A percentile compares a stretch with the other conserved stretches of the same genome.
phyloP scores from a whole-genome alignment of 2,113 vertebrate species.

The Poeciliopsis retropinna region DNA sequence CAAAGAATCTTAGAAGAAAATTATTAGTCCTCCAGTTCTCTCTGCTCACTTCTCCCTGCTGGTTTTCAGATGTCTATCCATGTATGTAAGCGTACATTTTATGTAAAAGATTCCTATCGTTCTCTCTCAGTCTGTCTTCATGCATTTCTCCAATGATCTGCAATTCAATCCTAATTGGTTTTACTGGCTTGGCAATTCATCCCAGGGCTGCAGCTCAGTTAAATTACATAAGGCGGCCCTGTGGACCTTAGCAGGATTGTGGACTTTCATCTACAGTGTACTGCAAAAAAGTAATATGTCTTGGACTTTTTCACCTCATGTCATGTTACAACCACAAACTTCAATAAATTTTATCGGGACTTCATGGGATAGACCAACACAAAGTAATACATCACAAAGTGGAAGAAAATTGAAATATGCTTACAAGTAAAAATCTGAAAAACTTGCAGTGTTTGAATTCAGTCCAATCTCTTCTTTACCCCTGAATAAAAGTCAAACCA shows the following conservation, averaged over 20 bases:
- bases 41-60: conserved; percentile 1
- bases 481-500: no score
- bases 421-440: neutral
- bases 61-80: conserved; percentile 9
- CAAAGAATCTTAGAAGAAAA: conserved; percentile 11
- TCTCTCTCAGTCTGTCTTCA: conserved; percentile 6
- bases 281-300: neutral
- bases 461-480: neutral
- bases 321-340: neutral
- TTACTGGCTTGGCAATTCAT: conserved; percentile 75
- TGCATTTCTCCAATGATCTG: conserved; percentile 38
- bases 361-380: neutral
- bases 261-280: neutral
- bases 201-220: conserved; percentile 67
- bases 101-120: conserved; percentile 31
- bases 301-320: neutral
- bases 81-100: neutral
- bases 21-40: neutral
- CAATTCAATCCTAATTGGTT: conserved; percentile 76
- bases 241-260: conserved; percentile 49
- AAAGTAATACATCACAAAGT: neutral
- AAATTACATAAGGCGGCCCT: conserved; percentile 71
- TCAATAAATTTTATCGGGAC: neutral
- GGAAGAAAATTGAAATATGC: neutral
- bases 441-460: neutral